Percentiles rank a stretch among this genome's conserved stretches.
These are phyloP conservation scores for Hippolais icterina DNA, from an alignment of 2,113 vertebrate species.

Conservation along the genomic window DNA sequence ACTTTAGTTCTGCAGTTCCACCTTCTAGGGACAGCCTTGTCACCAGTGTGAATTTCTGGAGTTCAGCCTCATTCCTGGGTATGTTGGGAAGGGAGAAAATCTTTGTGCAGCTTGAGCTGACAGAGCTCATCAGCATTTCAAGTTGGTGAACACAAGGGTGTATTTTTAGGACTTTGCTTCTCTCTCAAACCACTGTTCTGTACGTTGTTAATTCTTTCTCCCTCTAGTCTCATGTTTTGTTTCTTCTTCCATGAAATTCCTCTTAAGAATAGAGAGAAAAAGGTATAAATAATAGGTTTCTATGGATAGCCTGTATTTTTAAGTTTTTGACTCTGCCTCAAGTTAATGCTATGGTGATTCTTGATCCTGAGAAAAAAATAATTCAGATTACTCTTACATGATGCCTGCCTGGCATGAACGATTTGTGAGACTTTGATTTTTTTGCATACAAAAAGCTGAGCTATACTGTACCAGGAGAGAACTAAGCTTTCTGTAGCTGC, in stretches of 20 bases:
- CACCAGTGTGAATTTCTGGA: neutral
- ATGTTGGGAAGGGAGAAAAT: neutral
- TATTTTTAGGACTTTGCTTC: neutral
- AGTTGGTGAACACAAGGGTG: neutral
- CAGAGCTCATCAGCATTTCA: neutral
- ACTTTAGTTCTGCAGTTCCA: neutral
- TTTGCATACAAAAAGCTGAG: neutral
- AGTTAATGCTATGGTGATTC: neutral
- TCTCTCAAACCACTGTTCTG: neutral
- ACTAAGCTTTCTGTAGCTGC: neutral
- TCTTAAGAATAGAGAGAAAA: neutral
- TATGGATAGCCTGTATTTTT: neutral
- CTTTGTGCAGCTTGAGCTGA: neutral
- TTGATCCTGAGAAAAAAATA: neutral
- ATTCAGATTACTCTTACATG: neutral
- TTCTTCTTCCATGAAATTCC: neutral
- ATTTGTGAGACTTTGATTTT: neutral
- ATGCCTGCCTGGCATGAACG: neutral
- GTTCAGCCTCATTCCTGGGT: fast-evolving
- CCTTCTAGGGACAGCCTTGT: neutral
- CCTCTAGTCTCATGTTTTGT: neutral
- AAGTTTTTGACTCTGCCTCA: neutral
- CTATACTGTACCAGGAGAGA: neutral
- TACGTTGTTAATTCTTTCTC: neutral
- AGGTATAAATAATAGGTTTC: neutral